These are phyloP conservation scores for Schizotus pectinicornis DNA, from an alignment of 2,888 invertebrate genomes.

Conservation along the genomic window DNA sequence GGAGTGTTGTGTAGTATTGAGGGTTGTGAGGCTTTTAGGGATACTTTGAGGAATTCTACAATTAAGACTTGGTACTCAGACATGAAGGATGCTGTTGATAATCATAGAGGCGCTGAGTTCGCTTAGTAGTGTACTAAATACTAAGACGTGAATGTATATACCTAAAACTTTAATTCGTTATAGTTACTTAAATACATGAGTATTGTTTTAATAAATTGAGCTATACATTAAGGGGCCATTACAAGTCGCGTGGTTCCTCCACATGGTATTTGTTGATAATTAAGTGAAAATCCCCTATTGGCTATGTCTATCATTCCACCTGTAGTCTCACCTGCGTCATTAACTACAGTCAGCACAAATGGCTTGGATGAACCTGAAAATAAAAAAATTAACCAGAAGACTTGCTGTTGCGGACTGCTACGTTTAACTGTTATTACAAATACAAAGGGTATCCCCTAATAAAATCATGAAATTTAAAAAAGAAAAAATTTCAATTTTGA, in stretches of 20 bases:
- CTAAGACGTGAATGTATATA: background rate
- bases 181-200: too few species aligned
- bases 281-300: slow-evolving; percentile 77
- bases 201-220: too few species aligned
- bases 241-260: slow-evolving; percentile 6
- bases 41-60: slow-evolving; percentile 74
- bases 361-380: slow-evolving; percentile 69
- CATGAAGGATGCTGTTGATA: slow-evolving; percentile 70
- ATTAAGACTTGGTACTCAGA: slow-evolving; percentile 80
- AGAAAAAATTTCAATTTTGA: too few species aligned
- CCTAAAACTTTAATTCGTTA: too few species aligned
- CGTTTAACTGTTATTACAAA: too few species aligned
- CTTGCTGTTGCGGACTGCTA: too few species aligned
- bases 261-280: slow-evolving; percentile 73
- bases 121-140: slow-evolving; percentile 26
- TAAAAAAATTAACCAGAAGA: slow-evolving; percentile 15
- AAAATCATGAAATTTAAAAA: too few species aligned
- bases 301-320: slow-evolving; percentile 70
- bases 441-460: too few species aligned
- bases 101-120: slow-evolving; percentile 64
- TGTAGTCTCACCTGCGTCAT: slow-evolving; percentile 65
- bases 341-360: slow-evolving; percentile 76
- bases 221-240: background rate
- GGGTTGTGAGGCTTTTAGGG: slow-evolving; percentile 88
- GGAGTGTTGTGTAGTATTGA: slow-evolving; percentile 93